phyloP scores from a whole-genome alignment of 2,113 vertebrate species.

The Cervus canadensis region DNA sequence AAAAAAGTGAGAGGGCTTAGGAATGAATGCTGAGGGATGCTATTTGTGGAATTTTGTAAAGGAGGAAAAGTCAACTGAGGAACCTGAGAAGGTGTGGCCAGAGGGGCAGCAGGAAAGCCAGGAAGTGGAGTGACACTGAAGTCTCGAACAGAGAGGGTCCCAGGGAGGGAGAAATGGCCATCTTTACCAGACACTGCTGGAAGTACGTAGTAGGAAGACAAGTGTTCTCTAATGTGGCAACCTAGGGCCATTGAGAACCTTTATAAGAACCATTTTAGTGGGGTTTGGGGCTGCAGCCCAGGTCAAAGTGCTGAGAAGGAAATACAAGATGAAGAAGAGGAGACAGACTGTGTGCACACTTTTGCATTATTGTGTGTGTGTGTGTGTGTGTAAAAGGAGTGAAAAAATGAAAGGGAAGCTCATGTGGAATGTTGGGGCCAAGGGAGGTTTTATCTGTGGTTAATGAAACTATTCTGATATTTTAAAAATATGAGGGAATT shows the following conservation, averaged over 20 bases:
- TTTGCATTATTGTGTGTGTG: not conserved
- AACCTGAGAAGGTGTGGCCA: not conserved
- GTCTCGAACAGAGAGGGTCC: not conserved
- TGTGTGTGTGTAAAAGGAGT: not conserved
- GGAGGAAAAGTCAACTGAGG: not conserved
- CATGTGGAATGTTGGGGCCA: not conserved
- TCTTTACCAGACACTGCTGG: not conserved
- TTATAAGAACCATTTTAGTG: not conserved
- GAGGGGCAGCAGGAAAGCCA: not conserved
- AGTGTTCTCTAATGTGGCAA: not conserved
- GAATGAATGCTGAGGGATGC: not conserved
- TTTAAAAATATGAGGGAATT: not conserved
- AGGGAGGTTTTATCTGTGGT: not conserved
- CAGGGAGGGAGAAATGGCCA: not conserved
- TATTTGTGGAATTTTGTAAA: not conserved
- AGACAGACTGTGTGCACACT: not conserved
- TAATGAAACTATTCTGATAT: not conserved
- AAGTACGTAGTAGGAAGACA: not conserved
- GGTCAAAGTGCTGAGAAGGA: not conserved
- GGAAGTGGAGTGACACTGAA: not conserved
- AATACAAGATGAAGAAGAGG: not conserved
- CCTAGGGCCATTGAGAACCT: not conserved
- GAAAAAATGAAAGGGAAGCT: not conserved
- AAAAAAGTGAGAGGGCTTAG: not conserved
- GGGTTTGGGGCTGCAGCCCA: not conserved